These are phyloP conservation scores for Dione vanillae DNA, from an alignment of 2,888 invertebrate species.

Conservation along the genomic window DNA sequence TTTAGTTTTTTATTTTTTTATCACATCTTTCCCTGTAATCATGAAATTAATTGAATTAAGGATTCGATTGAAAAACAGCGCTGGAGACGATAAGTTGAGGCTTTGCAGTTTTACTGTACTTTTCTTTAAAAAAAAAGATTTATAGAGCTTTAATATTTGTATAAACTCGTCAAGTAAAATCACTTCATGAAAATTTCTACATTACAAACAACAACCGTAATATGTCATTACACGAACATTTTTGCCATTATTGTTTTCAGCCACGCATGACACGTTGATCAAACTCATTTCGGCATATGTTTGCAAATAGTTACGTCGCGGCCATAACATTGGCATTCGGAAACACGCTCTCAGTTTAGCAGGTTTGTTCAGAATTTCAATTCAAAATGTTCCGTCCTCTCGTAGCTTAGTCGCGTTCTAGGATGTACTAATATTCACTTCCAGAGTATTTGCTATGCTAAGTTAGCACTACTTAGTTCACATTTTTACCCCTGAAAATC, in stretches of 20 bases:
- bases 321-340: conserved; percentile 67
- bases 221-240: conserved; percentile 26
- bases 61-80: too few species aligned
- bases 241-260: conserved; percentile 40
- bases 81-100: too few species aligned
- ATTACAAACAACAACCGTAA: background rate
- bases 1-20: too few species aligned
- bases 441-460: conserved; percentile 55
- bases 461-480: conserved; percentile 31
- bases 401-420: conserved; percentile 66
- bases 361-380: conserved; percentile 75
- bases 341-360: conserved; percentile 64
- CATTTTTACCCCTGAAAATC: background rate
- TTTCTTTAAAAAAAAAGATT: too few species aligned
- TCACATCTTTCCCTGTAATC: too few species aligned
- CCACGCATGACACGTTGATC: conserved; percentile 43
- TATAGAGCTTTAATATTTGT: too few species aligned
- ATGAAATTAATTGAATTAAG: too few species aligned
- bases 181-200: conserved; percentile 16
- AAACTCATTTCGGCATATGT: conserved; percentile 60
- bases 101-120: too few species aligned
- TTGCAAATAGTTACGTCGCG: conserved; percentile 66
- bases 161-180: too few species aligned
- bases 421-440: background rate
- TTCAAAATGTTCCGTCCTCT: conserved; percentile 70